Evolutionary conservation across 2,113 vertebrate genomes (phyloP).

Genomic region (Peromyscus leucopus): DNA sequence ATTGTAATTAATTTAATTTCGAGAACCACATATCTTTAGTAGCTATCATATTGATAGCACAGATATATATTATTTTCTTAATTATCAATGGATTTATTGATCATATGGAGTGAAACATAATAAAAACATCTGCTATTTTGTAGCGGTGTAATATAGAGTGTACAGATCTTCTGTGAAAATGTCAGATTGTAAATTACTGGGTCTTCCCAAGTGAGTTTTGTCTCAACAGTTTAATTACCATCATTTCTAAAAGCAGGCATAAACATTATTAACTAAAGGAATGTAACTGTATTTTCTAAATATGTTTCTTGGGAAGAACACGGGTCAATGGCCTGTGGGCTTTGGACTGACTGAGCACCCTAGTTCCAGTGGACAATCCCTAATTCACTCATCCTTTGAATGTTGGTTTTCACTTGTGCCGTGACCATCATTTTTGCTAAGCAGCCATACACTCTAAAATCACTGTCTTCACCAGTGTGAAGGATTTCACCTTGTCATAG

Average conservation of each 20-base stretch:
- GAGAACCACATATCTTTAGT: not conserved
- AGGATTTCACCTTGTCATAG: not conserved
- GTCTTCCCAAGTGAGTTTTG: not conserved
- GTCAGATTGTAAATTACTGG: not conserved
- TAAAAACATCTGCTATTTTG: not conserved
- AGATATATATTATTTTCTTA: not conserved
- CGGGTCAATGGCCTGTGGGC: not conserved
- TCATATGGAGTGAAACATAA: not conserved
- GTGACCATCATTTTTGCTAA: not conserved
- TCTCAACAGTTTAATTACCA: not conserved
- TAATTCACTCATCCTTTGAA: not conserved
- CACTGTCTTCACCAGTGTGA: not conserved
- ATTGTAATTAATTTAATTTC: constrained; percentile 3
- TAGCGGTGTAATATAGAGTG: not conserved
- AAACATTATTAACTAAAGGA: not conserved
- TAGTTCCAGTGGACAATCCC: not conserved
- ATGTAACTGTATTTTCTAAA: not conserved
- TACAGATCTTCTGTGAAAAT: not conserved
- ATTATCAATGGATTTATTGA: not conserved
- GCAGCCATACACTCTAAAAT: not conserved
- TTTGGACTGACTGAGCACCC: not conserved
- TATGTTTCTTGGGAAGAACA: not conserved
- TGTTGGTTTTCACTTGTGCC: not conserved
- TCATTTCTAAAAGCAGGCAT: not conserved
- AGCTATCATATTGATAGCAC: not conserved